Percentiles rank a stretch among this genome's conserved stretches.
Conservation (phyloP, 64 coral and sea anemone species). For the Dendronephthya gigantea region DNA sequence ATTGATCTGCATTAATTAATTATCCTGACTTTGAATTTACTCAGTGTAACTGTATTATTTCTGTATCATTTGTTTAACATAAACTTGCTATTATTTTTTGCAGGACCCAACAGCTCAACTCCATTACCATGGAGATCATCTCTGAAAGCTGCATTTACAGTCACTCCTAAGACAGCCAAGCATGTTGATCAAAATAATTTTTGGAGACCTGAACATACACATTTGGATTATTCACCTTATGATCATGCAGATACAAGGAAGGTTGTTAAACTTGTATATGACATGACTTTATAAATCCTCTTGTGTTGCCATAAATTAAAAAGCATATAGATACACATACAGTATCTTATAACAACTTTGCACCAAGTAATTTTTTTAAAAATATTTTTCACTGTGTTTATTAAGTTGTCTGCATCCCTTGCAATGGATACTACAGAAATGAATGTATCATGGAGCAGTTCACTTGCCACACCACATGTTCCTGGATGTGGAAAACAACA, state of each 20-base stretch:
- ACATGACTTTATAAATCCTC: background rate
- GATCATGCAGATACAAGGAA: background rate
- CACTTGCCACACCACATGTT: background rate
- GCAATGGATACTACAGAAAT: background rate
- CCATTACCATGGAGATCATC: background rate
- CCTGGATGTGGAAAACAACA: background rate
- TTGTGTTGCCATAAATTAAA: too few relatives aligned
- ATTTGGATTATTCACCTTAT: background rate
- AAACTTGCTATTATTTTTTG: background rate
- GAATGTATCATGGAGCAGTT: constrained; percentile 13
- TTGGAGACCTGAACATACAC: background rate
- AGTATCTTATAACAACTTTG: too few relatives aligned
- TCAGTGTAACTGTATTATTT: too few relatives aligned
- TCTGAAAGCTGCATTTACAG: background rate
- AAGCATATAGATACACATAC: too few relatives aligned
- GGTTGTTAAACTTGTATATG: background rate
- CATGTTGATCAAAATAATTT: background rate
- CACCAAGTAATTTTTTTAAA: too few relatives aligned
- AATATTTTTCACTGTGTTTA: background rate
- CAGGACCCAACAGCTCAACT: background rate
- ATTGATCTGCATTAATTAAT: too few relatives aligned
- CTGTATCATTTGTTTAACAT: too few relatives aligned
- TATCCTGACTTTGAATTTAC: too few relatives aligned
- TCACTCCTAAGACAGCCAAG: background rate
- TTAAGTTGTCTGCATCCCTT: background rate